Percentiles rank a stretch among this genome's conserved stretches.
These are phyloP conservation scores for Galeopsomyia nigrocyanea DNA, from an alignment of 2,888 invertebrate species.

Conservation along the genomic window DNA sequence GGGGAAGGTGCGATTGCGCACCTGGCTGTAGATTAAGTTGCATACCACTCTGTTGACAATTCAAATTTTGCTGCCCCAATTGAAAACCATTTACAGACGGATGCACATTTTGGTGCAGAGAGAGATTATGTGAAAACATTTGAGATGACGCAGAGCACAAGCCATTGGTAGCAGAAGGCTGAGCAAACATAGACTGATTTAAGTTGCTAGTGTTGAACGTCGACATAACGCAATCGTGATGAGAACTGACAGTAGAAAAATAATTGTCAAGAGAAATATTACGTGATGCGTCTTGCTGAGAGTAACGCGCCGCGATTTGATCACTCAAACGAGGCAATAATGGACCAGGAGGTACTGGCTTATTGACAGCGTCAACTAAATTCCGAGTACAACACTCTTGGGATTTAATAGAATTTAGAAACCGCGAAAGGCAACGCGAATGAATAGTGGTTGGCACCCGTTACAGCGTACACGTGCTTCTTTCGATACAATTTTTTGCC, in stretches of 20 bases:
- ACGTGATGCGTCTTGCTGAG: neutral
- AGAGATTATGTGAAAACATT: no score
- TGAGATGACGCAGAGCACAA: no score
- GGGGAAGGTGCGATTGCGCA: neutral
- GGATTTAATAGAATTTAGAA: neutral
- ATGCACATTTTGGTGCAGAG: no score
- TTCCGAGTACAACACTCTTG: neutral
- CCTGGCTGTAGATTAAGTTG: neutral
- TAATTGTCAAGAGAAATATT: neutral
- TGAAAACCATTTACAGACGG: no score
- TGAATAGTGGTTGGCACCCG: neutral
- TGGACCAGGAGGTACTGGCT: neutral
- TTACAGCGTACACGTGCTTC: neutral
- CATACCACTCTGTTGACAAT: neutral
- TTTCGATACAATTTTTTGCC: neutral
- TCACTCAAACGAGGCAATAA: neutral
- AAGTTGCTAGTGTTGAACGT: no score
- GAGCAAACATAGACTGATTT: neutral
- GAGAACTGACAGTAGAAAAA: neutral
- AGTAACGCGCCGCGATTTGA: neutral
- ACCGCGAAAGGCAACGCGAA: neutral
- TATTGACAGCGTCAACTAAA: neutral
- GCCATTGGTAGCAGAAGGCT: no score
- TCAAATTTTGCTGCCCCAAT: neutral
- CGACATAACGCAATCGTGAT: no score